Conservation (phyloP, 2,888 invertebrate genomes). For the Latheticus oryzae region DNA sequence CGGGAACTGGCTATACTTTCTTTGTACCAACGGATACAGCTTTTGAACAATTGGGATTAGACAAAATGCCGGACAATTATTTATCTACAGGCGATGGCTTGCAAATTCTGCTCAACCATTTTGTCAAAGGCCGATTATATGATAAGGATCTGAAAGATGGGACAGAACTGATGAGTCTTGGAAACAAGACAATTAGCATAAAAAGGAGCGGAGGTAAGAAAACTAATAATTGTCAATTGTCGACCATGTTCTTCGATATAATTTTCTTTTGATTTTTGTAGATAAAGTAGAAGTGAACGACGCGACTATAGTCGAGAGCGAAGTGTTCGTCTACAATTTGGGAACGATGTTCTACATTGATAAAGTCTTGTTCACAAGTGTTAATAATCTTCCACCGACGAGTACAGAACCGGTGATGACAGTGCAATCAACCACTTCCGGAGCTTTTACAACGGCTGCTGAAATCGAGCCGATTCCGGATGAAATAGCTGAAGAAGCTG, state of each 20-base stretch:
- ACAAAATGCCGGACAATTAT: constrained; percentile 70
- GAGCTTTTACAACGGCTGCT: constrained; percentile 48
- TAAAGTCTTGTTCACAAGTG: constrained; percentile 68
- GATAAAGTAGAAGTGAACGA: constrained; percentile 69
- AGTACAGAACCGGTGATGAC: constrained; percentile 45
- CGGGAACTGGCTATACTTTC: constrained; percentile 76
- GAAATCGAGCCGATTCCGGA: constrained; percentile 61
- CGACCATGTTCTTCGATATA: no score
- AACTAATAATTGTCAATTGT: background rate
- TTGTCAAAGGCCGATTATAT: constrained; percentile 72
- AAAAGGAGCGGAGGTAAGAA: constrained; percentile 64
- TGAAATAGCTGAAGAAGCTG: constrained; percentile 59
- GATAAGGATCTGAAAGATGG: constrained; percentile 71
- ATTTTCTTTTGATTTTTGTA: constrained; percentile 50
- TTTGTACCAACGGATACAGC: constrained; percentile 78
- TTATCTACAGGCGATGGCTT: constrained; percentile 70
- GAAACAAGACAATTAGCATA: constrained; percentile 70
- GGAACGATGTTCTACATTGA: constrained; percentile 75
- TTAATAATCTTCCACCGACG: constrained; percentile 54
- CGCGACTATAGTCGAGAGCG: constrained; percentile 71
- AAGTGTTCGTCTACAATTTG: constrained; percentile 74
- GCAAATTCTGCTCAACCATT: constrained; percentile 72
- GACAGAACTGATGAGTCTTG: constrained; percentile 68
- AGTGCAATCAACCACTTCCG: constrained; percentile 42
- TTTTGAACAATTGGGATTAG: constrained; percentile 72